These are phyloP conservation scores for Odontomachus brunneus DNA, from an alignment of 1,140 invertebrate genomes.

Conservation along the genomic window DNA sequence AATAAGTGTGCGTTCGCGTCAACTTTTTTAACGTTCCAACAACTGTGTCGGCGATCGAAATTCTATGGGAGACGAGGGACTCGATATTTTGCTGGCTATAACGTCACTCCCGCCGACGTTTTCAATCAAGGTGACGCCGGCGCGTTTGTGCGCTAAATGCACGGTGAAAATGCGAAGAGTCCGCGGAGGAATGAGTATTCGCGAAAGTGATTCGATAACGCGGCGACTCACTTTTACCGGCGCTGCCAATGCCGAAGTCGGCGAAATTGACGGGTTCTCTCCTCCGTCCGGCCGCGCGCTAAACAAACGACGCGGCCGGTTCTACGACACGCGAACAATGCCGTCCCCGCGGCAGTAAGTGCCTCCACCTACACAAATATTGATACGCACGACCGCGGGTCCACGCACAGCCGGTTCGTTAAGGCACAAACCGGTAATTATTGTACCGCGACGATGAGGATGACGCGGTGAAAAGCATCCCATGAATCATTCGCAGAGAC, in stretches of 20 bases:
- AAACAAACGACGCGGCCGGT: constrained; percentile 39
- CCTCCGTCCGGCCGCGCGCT: constrained; percentile 2
- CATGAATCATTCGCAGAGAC: background rate
- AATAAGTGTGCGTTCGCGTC: background rate
- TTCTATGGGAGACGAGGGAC: constrained; percentile 14
- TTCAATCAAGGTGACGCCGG: constrained; percentile 34
- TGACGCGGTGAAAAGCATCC: background rate
- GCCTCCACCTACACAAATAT: constrained; percentile 73
- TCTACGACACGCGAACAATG: constrained; percentile 61
- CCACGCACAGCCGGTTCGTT: constrained; percentile 65
- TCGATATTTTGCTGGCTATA: constrained; percentile 7
- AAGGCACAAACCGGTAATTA: constrained; percentile 54
- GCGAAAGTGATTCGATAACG: constrained; percentile 60
- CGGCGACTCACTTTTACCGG: constrained; percentile 44
- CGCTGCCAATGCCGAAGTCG: constrained; percentile 48
- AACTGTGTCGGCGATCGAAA: constrained; percentile 9
- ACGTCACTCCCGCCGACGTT: constrained; percentile 21
- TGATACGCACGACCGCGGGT: constrained; percentile 68
- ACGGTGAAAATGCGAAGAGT: constrained; percentile 50
- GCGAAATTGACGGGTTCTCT: constrained; percentile 47
- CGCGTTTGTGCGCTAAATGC: constrained; percentile 23
- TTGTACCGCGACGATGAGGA: constrained; percentile 13
- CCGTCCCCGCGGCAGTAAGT: constrained; percentile 57
- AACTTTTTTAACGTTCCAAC: background rate
- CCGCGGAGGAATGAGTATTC: constrained; percentile 21